Evolutionary conservation across 1,140 invertebrate genomes (phyloP), one percentile per base, ranked within the genome.

Genomic region (Dufourea novaeangliae): DNA sequence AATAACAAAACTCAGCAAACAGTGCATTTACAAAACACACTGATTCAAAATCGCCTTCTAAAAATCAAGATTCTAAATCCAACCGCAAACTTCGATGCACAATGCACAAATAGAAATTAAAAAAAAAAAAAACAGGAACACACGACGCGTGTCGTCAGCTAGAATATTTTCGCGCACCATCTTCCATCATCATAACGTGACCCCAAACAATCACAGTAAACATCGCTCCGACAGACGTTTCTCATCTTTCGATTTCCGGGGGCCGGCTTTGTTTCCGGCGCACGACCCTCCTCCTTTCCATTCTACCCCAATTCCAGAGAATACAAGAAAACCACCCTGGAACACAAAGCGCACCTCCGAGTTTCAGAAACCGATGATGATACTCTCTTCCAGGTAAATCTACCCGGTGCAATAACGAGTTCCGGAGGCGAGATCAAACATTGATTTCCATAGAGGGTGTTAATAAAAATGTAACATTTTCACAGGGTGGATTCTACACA

Each of bases 371-470:
- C 54, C 62, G 64, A 74, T 41, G 71, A 79, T 41, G 68, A 82
- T 46, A 37, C 69, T 82, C n/a, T n/a, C n/a, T n/a, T n/a, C 50
- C 66, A 69, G 81, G 57, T 66, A 66, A 37, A 34, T 37, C 63
- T 41, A 39, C 25, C n/a, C 32, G 54, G 14, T 82, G 37, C 74
- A 44, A 68, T 70, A 82, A 78, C 64, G 54, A 82, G 66, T 68
- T 39, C 50, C 74, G 29, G 6, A 34, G 56, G 50, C 34, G 56
- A 68, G 56, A 83, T 68, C 56, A 50, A 41, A 12, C 61, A 83
- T 78, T 72, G 74, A 83, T 78, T 83, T 82, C 73, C 50, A 68
- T 41, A 41, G n/a, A n/a, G n/a, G n/a, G n/a, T n/a, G n/a, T n/a
- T n/a, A n/a, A n/a, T n/a, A n/a, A n/a, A n/a, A n/a, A n/a, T n/a